These are phyloP conservation scores for Ptilodon capucinus DNA, from an alignment of 2,888 invertebrate species.

Conservation along the genomic window DNA sequence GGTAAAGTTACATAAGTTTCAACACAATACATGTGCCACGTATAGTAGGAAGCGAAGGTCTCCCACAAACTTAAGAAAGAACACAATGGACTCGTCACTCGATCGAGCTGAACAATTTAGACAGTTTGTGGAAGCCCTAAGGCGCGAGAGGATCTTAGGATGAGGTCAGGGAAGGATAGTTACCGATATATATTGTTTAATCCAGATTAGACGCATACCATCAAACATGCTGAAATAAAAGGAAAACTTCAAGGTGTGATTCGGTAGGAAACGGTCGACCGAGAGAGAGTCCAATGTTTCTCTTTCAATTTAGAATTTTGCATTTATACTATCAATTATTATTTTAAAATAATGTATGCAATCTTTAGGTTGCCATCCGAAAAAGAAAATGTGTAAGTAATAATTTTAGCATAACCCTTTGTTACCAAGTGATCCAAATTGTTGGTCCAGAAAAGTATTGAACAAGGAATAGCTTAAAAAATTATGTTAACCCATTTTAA, in stretches of 20 bases:
- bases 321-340: neutral
- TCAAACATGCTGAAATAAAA: constrained; percentile 80
- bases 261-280: constrained; percentile 35
- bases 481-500: too few relatives aligned
- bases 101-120: constrained; percentile 47
- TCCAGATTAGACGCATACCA: constrained; percentile 82
- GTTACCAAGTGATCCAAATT: too few relatives aligned
- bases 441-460: too few relatives aligned
- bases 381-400: too few relatives aligned
- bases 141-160: constrained; percentile 36
- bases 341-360: too few relatives aligned
- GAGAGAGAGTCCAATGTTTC: constrained; percentile 73
- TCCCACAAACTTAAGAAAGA: constrained; percentile 67
- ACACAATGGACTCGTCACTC: constrained; percentile 67
- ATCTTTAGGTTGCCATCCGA: too few relatives aligned
- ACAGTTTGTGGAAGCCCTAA: constrained; percentile 72
- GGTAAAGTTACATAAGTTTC: neutral
- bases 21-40: neutral
- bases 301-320: constrained; percentile 58
- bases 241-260: constrained; percentile 44
- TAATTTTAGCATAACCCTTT: too few relatives aligned
- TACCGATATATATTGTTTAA: constrained; percentile 69
- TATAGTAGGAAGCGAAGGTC: constrained; percentile 36
- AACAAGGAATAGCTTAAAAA: too few relatives aligned
- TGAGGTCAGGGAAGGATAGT: constrained; percentile 51